These are phyloP conservation scores for Cheilosia urbana DNA, from an alignment of 2,888 invertebrate genomes.

Conservation along the genomic window DNA sequence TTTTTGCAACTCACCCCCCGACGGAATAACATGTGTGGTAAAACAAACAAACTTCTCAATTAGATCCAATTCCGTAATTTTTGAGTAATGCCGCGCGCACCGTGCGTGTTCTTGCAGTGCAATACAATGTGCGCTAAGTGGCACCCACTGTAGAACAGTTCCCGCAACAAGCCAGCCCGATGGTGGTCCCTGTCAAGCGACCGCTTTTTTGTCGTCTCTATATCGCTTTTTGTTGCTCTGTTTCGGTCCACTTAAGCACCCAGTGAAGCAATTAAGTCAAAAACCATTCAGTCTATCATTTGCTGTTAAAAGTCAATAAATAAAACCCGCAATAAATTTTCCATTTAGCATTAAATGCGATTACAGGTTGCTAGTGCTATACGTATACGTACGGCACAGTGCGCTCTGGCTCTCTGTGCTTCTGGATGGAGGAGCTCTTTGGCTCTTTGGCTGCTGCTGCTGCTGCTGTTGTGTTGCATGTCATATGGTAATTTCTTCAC, in stretches of 20 bases:
- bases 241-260: constrained; percentile 74
- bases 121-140: constrained; percentile 38
- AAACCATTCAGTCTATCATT: constrained; percentile 76
- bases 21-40: constrained; percentile 58
- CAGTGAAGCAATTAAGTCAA: constrained; percentile 75
- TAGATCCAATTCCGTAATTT: constrained; percentile 72
- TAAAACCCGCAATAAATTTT: constrained; percentile 75
- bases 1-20: constrained; percentile 33
- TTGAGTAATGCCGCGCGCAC: constrained; percentile 68
- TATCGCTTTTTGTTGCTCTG: constrained; percentile 30
- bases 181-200: constrained; percentile 50
- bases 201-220: constrained; percentile 14
- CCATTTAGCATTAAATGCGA: constrained; percentile 76
- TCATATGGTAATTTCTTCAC: constrained; percentile 76
- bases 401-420: constrained; percentile 18
- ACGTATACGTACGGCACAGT: constrained; percentile 25
- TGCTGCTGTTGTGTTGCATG: constrained; percentile 67
- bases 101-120: constrained; percentile 61
- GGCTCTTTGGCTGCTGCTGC: constrained; percentile 37
- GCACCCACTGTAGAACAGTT: constrained; percentile 65
- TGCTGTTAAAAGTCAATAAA: constrained; percentile 76
- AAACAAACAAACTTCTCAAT: constrained; percentile 74
- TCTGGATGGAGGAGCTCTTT: constrained; percentile 30
- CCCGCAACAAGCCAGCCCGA: constrained; percentile 42
- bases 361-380: constrained; percentile 60